Evolutionary conservation across 1,140 invertebrate species (phyloP), one percentile per base, ranked within the genome.

Genomic region (Diploscapter pachys): DNA sequence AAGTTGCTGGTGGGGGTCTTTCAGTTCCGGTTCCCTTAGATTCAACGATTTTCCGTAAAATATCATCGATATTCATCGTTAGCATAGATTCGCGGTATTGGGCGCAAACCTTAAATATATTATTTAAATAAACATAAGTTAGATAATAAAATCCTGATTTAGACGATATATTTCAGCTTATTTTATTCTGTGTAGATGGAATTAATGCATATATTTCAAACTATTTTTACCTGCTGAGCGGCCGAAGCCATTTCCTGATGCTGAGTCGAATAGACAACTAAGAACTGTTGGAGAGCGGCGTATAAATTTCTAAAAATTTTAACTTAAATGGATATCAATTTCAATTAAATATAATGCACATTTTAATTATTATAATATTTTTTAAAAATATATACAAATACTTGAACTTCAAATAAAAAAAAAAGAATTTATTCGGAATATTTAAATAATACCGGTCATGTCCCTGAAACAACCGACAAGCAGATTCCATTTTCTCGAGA

Each of bases 11-110:
- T 31, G 84, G 73, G 49, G 83, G 83, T 71, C 72, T 61, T 8
- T 85, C 83, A 5, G 66, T 76, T 0, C 83, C 83, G n/a, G 83
- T 85, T 11, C 81, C 79, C 57, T 80, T 83, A 64, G 80, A 78
- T 51, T 83, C 79, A n/a, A 82, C 72, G 71, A 85, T 85, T 55
- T 79, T 70, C 13, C 75, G 57, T 77, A 85, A 77, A 61, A 86
- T 73, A 4, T 85, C 73, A 53, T 85, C 78, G 50, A 86, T 72
- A 61, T 81, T 73, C 56, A 85, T 63, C 9, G 72, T 53, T 65
- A 81, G 76, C 50, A 85, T 65, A 6, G 78, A 78, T 62, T 83
- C 80, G 8, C 77, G 66, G 64, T 75, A 83, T 59, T 85, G 79
- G n/a, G 64, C 72, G 54, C 72, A 66, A 6, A 85, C 80, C 73